phyloP scores from a whole-genome alignment of 2,888 invertebrate species.

The Perithous albicinctus region DNA sequence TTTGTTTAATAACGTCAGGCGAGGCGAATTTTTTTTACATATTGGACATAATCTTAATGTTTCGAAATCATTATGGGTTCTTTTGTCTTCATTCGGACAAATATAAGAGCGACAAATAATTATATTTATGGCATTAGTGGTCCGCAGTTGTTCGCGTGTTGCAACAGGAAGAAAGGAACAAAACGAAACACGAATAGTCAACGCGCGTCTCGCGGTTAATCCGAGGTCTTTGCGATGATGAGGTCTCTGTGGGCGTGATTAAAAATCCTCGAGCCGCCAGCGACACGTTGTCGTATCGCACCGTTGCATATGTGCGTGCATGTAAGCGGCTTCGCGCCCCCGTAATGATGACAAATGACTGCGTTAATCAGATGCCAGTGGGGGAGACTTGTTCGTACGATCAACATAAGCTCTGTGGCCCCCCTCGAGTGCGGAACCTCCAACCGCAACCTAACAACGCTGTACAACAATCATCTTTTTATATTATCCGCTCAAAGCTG shows the following conservation, averaged over 20 bases:
- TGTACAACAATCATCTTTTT: conserved; percentile 14
- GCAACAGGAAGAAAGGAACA: conserved; percentile 47
- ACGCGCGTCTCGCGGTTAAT: conserved; percentile 31
- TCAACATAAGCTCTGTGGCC: conserved; percentile 52
- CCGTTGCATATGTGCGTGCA: conserved; percentile 45
- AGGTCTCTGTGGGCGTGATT: conserved; percentile 72
- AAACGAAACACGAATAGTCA: conserved; percentile 59
- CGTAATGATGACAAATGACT: conserved; percentile 81
- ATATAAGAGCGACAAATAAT: conserved; percentile 19
- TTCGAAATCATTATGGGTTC: not conserved
- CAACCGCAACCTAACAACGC: not conserved
- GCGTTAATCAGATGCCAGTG: conserved; percentile 77
- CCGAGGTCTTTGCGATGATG: conserved; percentile 52
- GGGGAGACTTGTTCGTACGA: conserved; percentile 70
- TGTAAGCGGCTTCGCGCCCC: conserved; percentile 68
- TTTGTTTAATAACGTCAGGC: not conserved
- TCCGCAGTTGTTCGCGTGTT: conserved; percentile 21
- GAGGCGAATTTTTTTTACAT: not conserved
- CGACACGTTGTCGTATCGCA: conserved; percentile 36
- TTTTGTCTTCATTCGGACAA: not conserved
- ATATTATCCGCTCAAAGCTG: conserved; percentile 11
- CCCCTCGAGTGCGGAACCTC: conserved; percentile 15
- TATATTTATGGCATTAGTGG: conserved; percentile 33
- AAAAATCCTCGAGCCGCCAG: conserved; percentile 72
- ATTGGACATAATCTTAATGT: not conserved